These are phyloP conservation scores for Kobus ellipsiprymnus DNA, from an alignment of 2,113 vertebrate species.

Conservation along the genomic window DNA sequence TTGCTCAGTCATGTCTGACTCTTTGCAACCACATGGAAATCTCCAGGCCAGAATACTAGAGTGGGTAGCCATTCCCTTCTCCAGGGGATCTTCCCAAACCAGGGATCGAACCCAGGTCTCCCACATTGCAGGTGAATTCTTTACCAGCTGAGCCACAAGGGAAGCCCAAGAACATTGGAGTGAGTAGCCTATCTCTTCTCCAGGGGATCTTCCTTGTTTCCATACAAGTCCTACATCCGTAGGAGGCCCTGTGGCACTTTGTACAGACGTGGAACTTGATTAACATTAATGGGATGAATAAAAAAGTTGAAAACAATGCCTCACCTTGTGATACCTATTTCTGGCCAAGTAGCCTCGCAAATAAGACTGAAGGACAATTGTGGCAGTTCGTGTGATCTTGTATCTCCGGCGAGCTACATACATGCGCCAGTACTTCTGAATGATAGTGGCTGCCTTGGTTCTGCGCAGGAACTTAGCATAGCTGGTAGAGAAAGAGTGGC, in stretches of 20 bases:
- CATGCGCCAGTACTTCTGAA: constrained; percentile 97
- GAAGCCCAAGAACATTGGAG: neutral
- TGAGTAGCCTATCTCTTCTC: neutral
- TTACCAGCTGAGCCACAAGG: neutral
- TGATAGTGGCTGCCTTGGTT: constrained; percentile 88
- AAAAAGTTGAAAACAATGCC: constrained; percentile 15
- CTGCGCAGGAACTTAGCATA: constrained; percentile 91
- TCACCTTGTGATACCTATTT: constrained; percentile 90
- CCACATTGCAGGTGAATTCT: neutral
- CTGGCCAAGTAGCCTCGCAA: constrained; percentile 92
- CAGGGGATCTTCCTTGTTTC: neutral
- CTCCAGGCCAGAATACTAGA: neutral
- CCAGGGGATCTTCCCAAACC: neutral
- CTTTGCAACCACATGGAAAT: neutral
- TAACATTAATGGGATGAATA: neutral
- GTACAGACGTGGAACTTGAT: neutral
- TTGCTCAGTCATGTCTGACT: neutral
- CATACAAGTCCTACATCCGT: neutral
- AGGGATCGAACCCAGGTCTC: neutral
- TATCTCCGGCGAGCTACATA: constrained; percentile 85
- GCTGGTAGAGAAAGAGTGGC: constrained; percentile 73
- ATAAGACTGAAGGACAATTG: constrained; percentile 90
- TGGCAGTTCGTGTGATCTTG: constrained; percentile 83
- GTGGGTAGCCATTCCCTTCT: neutral
- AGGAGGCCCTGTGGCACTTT: no score